These are phyloP conservation scores for Phengaris alcon DNA, from an alignment of 2,888 invertebrate species.

Conservation along the genomic window DNA sequence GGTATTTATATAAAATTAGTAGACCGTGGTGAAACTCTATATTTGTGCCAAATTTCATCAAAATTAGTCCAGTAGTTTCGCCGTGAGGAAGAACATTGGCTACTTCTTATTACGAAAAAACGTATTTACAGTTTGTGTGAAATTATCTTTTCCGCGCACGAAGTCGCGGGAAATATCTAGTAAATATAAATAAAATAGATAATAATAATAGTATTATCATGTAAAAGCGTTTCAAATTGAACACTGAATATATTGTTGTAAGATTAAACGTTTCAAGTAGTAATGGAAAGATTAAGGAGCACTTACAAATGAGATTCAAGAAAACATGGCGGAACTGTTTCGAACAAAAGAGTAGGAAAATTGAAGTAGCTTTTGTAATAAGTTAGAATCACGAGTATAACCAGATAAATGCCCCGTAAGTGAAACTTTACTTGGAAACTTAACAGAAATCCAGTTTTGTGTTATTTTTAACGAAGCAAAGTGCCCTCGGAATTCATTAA, in stretches of 20 bases:
- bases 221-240: not conserved
- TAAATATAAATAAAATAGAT: not conserved
- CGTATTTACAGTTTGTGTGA: no score
- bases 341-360: slow-evolving; percentile 28
- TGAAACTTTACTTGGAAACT: slow-evolving; percentile 66
- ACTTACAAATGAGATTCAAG: slow-evolving; percentile 18
- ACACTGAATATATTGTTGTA: not conserved
- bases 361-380: slow-evolving; percentile 33
- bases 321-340: slow-evolving; percentile 42
- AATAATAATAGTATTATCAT: not conserved
- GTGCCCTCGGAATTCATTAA: slow-evolving; percentile 72
- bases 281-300: slow-evolving; percentile 17
- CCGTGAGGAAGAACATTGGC: no score
- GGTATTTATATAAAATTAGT: no score
- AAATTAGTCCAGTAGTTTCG: no score
- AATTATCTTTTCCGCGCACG: no score
- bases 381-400: slow-evolving; percentile 48
- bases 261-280: not conserved
- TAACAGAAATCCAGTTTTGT: slow-evolving; percentile 64
- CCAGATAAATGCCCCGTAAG: slow-evolving; percentile 73
- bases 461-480: slow-evolving; percentile 70
- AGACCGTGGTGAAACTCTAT: no score
- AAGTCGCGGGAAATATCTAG: no score
- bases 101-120: no score
- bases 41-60: no score